Evolutionary conservation across 2,797 vertebrate genomes (phyloP), one percentile per base, ranked within the genome.

Genomic region (Mus caroli): DNA sequence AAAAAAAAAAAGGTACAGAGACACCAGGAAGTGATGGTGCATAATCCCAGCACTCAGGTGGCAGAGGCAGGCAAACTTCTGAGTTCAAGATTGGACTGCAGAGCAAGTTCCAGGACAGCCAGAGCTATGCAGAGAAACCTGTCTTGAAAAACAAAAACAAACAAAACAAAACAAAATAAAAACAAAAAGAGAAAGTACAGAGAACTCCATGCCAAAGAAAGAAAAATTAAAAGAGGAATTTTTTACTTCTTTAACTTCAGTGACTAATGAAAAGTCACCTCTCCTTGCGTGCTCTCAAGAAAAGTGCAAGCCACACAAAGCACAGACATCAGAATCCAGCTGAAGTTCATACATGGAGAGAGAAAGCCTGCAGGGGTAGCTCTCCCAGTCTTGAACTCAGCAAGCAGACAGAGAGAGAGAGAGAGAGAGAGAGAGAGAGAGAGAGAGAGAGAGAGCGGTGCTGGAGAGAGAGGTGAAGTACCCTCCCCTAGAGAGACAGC

Each of bases 401-500:
- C 13, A 50, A 80, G 89, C 90, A 67, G 79, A 56, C 28, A 24
- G n/a, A n/a, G n/a, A n/a, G n/a, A n/a, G n/a, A n/a, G n/a, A n/a
- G n/a, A n/a, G n/a, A n/a, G n/a, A n/a, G n/a, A n/a, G n/a, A n/a
- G n/a, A n/a, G n/a, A n/a, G n/a, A n/a, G n/a, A n/a, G n/a, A n/a
- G n/a, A n/a, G n/a, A n/a, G n/a, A n/a, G n/a, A n/a, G n/a, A n/a
- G n/a, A n/a, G n/a, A n/a, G n/a, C n/a, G n/a, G 58, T 67, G 54
- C 85, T 80, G 8, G 84, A 58, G 24, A 90, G 80, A 84, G 26
- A 0, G 50, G 52, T 77, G 40, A 88, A 73, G 71, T 15, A 34
- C 26, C 84, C 50, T 94, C 94, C 85, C 90, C 87, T 95, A 62
- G 88, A 96, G 56, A 60, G 67, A 94, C 73, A 85, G 28, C 83